phyloP scores from a whole-genome alignment of 2,888 invertebrate genomes.

The Caenorhabditis becei region DNA sequence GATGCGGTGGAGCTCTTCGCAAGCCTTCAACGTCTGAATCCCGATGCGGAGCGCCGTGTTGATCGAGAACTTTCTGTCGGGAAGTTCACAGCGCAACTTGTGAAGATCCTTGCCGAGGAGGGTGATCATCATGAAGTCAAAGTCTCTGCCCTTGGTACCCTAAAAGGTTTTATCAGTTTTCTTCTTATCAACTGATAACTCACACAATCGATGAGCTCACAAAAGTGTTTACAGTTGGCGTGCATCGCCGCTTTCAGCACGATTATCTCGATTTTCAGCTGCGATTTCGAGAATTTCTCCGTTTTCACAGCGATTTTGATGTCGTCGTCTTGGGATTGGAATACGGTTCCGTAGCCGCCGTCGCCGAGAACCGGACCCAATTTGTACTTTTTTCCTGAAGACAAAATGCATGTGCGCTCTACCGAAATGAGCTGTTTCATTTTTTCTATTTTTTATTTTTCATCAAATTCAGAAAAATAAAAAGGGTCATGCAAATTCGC shows the following conservation, averaged over 20 bases:
- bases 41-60: conserved; percentile 70
- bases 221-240: conserved; percentile 70
- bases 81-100: conserved; percentile 70
- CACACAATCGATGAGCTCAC: conserved; percentile 72
- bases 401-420: not conserved
- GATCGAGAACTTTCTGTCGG: conserved; percentile 68
- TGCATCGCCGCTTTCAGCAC: conserved; percentile 70
- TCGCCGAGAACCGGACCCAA: conserved; percentile 70
- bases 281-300: conserved; percentile 74
- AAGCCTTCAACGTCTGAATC: conserved; percentile 71
- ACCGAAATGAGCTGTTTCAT: not conserved
- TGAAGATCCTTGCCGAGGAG: conserved; percentile 75
- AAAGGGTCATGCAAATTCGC: no score
- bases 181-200: conserved; percentile 10
- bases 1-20: conserved; percentile 73
- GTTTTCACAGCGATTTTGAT: conserved; percentile 71
- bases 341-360: conserved; percentile 74
- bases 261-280: conserved; percentile 73
- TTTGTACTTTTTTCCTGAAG: conserved; percentile 59
- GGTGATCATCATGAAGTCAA: conserved; percentile 74
- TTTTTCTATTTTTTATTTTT: no score
- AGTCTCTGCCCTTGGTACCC: conserved; percentile 71
- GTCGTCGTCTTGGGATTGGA: conserved; percentile 64
- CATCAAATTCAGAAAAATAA: no score
- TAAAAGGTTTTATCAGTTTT: conserved; percentile 30